Base-by-base conservation (phyloP, 1,140 invertebrate genomes). In the Kradibia gibbosae region DNA sequence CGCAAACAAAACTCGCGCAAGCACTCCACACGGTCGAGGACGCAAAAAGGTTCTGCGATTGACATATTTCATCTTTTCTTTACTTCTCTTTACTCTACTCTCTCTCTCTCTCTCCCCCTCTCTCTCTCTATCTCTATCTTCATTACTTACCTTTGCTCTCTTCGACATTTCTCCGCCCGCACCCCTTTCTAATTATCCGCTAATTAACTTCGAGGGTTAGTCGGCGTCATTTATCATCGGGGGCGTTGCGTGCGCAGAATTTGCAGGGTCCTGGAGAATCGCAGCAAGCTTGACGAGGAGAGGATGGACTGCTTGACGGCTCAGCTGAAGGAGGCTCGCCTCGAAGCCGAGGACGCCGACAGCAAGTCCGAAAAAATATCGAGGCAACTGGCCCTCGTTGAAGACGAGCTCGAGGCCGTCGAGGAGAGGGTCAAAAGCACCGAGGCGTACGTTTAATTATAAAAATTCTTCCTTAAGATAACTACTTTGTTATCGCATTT, bases 341-440 rank as follows among this genome's bases (percentile, higher is more conserved):
- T 94, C 79, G 93, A 95, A 84, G 95, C 95, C 82, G 95, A 96
- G 88, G 95, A 96, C 85, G 95, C 95, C 84, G 95, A 96, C 87
- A 89, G 93, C 80, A 96, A 96, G 92, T 96, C 95, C 83, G 95
- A 96, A 89, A 95, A 96, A 92, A 96, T 96, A 85, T 95, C 96
- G 85, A 94, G 95, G 92, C 97, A 97, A 92, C 92, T 97, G 91
- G 96, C 96, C 85, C 96, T 96, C 92, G 96, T 97, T 92, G 96
- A 97, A 90, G 96, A 96, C 86, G 96, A 97, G 91, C 92, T 97
- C 81, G 96, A 97, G 91, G 93, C 95, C 85, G 95, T 96, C 86
- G 96, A 97, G 90, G 95, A 96, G 88, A 93, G 96, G 87, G 94
- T 96, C 80, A 96, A 97, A 91, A 95, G 94, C 87, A 95, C 96